Base-by-base conservation (phyloP, 35 echinoderm and acorn worm genomes). In the Hemicentrotus pulcherrimus region DNA sequence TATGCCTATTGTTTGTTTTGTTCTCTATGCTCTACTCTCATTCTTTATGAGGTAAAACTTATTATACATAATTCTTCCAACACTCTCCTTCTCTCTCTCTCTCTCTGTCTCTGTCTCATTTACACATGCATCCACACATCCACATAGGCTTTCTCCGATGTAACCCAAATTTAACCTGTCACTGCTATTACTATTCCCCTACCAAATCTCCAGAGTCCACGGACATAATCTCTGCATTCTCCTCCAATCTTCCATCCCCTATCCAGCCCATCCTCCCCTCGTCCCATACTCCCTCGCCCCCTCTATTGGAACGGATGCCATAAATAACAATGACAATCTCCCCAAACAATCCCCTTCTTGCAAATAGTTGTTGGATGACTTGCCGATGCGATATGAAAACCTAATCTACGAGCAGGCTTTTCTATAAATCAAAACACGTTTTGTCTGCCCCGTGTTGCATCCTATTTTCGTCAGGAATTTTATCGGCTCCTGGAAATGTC, bases 281-380 rank as follows among this genome's bases (percentile, higher is more conserved):
- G 86, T 33, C 86, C 86, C 86, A 31, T 22, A 55, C 6, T 8
- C 88, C 32, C 32, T 90, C 88, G 14, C 31, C 19, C 32, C 3
- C 88, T 90, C 16, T 47, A 13, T 5, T 16, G 88, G 32, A 90
- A 90, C 19, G 46, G 32, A 47, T 90, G 88, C 88, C 88, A 90
- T 90, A 45, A 90, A 90, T 90, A 90, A 90, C 88, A 90, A 90
- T 90, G 88, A 90, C 88, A 90, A 47, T 47, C 32, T 90, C 88
- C 14, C 32, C 19, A 90, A 90, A 90, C 32, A 45, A 90, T 78
- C 65, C 65, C 19, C 4, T 78, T 78, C 65, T 78, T 28, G 22
- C 65, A 78, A 78, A 78, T 78, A 78, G 65, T 78, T 78, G 65
- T 78, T 78, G 65, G 65, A 78, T 78, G 65, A 78, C 65, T 78